A percentile compares a stretch with the other conserved stretches of the same genome.
Evolutionary conservation across 2,113 vertebrate genomes (phyloP).

Genomic region (Parotia lawesii): DNA sequence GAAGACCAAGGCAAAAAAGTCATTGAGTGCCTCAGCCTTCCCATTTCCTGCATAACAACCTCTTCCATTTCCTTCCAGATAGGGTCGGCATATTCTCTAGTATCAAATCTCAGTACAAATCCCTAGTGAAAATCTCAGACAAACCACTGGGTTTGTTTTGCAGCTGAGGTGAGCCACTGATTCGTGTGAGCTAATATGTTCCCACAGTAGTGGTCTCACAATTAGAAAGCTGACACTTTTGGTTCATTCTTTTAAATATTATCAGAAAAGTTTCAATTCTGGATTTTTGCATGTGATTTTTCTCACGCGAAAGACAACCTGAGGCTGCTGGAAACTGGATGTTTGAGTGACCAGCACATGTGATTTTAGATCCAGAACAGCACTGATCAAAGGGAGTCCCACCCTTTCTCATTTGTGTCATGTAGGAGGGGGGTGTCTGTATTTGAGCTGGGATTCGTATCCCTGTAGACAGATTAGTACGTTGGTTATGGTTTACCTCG

Average conservation of each 20-base stretch:
- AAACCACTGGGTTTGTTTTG: not conserved
- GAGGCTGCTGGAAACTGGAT: not conserved
- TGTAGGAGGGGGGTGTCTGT: not conserved
- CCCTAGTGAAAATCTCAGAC: not conserved
- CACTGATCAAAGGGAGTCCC: not conserved
- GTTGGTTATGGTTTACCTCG: not conserved
- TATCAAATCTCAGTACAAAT: not conserved
- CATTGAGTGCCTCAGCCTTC: not conserved
- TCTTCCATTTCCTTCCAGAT: not conserved
- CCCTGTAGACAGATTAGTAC: not conserved
- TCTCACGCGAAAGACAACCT: not conserved
- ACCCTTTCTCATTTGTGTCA: not conserved
- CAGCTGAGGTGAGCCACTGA: not conserved
- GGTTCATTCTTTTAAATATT: not conserved
- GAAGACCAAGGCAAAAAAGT: not conserved
- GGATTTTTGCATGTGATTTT: not conserved
- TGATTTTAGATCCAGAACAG: not conserved
- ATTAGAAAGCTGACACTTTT: not conserved
- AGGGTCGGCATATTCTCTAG: not conserved
- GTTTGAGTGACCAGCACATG: not conserved
- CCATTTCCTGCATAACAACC: not conserved
- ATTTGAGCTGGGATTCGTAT: not conserved
- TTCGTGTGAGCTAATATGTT: fast-evolving
- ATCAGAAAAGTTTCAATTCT: not conserved
- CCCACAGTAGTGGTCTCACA: not conserved